Conservation (phyloP, 2,113 vertebrate genomes). For the Danio rerio region GRCz12tu NC_133194.1:49785001-49785500, state of each 20-base stretch:
- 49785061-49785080: slow-evolving; percentile 56
- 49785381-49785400: slow-evolving; percentile 52
- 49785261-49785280: slow-evolving; percentile 49
- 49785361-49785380: not conserved
- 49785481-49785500: slow-evolving; percentile 55
- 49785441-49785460: slow-evolving; percentile 54
- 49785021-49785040: slow-evolving; percentile 17
- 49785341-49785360: slow-evolving; percentile 43
- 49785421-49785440: slow-evolving; percentile 52
- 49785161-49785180: slow-evolving; percentile 49
- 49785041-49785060: slow-evolving; percentile 60
- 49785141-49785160: slow-evolving; percentile 14
- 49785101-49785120: slow-evolving; percentile 10
- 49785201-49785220: slow-evolving; percentile 43
- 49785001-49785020: not conserved
- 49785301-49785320: slow-evolving; percentile 51
- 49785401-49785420: slow-evolving; percentile 45
- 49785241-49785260: slow-evolving; percentile 61
- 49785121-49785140: not conserved
- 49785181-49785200: slow-evolving; percentile 45
- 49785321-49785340: slow-evolving; percentile 49
- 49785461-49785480: slow-evolving; percentile 44
- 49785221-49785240: slow-evolving; percentile 61
- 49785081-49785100: slow-evolving; percentile 67
- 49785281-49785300: slow-evolving; percentile 56